Evolutionary conservation across 2,888 invertebrate species (phyloP), one percentile per base, ranked within the genome.

Genomic region (Drosophila infuscata): DNA sequence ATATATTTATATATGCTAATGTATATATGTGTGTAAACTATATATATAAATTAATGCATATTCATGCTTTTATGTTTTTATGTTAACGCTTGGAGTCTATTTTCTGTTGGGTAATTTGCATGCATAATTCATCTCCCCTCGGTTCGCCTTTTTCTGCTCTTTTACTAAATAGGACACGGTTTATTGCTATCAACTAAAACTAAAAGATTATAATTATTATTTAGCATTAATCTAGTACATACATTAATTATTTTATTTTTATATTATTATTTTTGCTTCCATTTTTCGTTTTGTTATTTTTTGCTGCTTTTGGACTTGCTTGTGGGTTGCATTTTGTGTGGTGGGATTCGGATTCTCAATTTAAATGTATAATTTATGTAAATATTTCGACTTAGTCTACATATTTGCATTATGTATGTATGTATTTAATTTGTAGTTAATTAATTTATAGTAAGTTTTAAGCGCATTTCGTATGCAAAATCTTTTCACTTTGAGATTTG

Each of bases 271-370:
- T 46, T 25, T 46, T 46, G 46, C 46, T 46, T 46, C 12, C 30
- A 6, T 30, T n/a, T 49, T 46, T 8, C 2, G 1, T 4, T 9
- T 54, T 25, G 9, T 29, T 29, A 1, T 32, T 41, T 56, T 67
- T 72, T 73, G 60, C 52, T 65, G 49, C n/a, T 65, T 56, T 81
- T 87, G 87, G 81, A 81, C 81, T 85, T 75, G 79, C 82, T 83
- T 82, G 86, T 88, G 88, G 88, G 83, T 82, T 79, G 83, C 83
- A 79, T 79, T 76, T 79, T 79, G 61, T 83, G 83, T 86, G 87
- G 87, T 87, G 87, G 87, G 88, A 88, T 86, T 72, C 76, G 83
- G 80, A 87, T 74, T 79, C 62, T 79, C 67, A 80, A 77, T 76
- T 81, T 61, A 43, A 62, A 63, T 51, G 36, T 33, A 54, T 69